Conservation (phyloP, 2,113 vertebrate genomes). For the Mugil cephalus region DNA sequence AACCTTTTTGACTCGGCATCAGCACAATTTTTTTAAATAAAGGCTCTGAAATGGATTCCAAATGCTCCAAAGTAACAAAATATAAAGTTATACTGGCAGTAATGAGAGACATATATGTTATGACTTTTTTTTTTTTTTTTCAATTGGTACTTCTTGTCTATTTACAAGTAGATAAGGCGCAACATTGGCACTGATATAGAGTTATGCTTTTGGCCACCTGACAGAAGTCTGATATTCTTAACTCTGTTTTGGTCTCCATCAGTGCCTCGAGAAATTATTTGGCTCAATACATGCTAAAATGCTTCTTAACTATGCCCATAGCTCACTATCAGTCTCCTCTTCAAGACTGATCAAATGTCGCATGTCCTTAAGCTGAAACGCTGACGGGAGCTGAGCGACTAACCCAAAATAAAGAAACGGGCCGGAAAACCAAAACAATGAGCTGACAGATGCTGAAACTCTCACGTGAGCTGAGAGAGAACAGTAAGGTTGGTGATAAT, state of each 20-base stretch:
- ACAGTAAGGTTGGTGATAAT: not conserved
- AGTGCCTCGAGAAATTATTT: not conserved
- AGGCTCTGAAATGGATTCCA: no score
- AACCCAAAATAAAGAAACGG: constrained; percentile 19
- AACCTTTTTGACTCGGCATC: no score
- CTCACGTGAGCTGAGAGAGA: constrained; percentile 7
- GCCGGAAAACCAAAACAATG: constrained; percentile 29
- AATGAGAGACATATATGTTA: not conserved
- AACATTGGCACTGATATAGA: not conserved
- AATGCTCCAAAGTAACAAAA: no score
- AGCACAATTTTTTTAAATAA: no score
- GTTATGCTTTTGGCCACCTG: not conserved
- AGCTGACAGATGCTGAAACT: not conserved
- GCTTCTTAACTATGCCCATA: no score
- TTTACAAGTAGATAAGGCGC: not conserved
- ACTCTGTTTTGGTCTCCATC: not conserved
- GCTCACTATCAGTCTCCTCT: not conserved
- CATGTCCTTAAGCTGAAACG: not conserved
- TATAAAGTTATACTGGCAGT: no score
- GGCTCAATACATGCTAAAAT: not conserved
- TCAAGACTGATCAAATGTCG: not conserved
- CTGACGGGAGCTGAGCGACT: not conserved
- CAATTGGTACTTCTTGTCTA: not conserved
- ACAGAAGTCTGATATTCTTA: not conserved
- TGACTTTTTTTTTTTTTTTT: no score